A percentile compares a stretch with the other conserved stretches of the same genome.
These are phyloP conservation scores for Patiria pectinifera DNA, from an alignment of 53 echinoderm and acorn worm genomes.

Conservation along the genomic window DNA sequence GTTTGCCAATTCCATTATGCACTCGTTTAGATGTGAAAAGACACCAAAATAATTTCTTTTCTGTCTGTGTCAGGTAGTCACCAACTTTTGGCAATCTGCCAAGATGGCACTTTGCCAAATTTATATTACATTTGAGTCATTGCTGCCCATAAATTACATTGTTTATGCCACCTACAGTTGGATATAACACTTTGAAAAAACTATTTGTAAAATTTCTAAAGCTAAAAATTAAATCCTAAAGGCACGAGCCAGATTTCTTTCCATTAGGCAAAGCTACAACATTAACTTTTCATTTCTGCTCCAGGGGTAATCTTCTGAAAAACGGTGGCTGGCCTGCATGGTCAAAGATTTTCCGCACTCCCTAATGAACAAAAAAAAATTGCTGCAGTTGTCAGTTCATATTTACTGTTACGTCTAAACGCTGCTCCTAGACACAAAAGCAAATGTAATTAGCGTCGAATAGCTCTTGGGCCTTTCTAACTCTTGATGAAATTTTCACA, in stretches of 20 bases:
- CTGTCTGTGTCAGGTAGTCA: too few species aligned
- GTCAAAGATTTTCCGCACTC: constrained; percentile 28
- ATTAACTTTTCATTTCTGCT: constrained; percentile 29
- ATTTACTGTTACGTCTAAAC: constrained; percentile 49
- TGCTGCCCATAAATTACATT: too few species aligned
- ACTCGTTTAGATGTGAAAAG: too few species aligned
- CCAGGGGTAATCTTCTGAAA: constrained; percentile 1
- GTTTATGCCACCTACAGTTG: too few species aligned
- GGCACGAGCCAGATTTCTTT: background rate
- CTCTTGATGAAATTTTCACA: constrained; percentile 44
- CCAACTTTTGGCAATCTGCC: too few species aligned
- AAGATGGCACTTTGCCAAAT: too few species aligned
- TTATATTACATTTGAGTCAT: too few species aligned
- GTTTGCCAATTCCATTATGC: too few species aligned
- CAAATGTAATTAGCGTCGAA: constrained; percentile 55
- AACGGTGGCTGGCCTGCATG: background rate
- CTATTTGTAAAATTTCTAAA: background rate
- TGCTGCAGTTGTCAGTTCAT: constrained; percentile 41
- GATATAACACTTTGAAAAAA: background rate
- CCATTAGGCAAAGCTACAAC: background rate
- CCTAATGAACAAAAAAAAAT: constrained; percentile 1
- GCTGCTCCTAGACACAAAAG: constrained; percentile 37
- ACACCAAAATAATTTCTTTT: too few species aligned
- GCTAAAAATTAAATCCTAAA: background rate
- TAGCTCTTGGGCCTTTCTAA: constrained; percentile 38